Conservation (phyloP, 2,888 invertebrate species). For the Melieria omissa region DNA sequence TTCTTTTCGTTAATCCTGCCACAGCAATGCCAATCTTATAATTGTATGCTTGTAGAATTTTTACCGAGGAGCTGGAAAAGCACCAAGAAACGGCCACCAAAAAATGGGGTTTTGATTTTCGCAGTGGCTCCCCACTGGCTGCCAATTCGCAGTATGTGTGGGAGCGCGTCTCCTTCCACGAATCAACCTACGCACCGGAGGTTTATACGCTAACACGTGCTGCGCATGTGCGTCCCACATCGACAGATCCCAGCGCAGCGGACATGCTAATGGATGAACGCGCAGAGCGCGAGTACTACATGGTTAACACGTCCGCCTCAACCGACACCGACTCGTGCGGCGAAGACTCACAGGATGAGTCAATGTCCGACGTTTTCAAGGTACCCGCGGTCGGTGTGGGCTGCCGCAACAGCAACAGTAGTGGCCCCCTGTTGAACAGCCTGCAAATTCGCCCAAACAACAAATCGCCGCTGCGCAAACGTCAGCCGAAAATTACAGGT, state of each 20-base stretch:
- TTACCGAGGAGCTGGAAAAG: constrained; percentile 60
- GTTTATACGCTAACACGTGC: constrained; percentile 66
- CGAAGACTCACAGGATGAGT: constrained; percentile 64
- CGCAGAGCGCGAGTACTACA: constrained; percentile 60
- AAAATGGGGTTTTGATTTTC: constrained; percentile 67
- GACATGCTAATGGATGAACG: constrained; percentile 62
- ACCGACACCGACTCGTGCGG: constrained; percentile 60
- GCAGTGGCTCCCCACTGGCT: constrained; percentile 59
- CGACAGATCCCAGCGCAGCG: constrained; percentile 43
- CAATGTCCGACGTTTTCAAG: constrained; percentile 51
- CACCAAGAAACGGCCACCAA: constrained; percentile 73
- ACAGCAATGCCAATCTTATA: not conserved
- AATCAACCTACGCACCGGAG: constrained; percentile 60
- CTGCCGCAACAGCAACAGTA: constrained; percentile 13
- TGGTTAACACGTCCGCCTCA: constrained; percentile 46
- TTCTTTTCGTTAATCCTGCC: not conserved
- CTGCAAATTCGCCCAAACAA: constrained; percentile 26
- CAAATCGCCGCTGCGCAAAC: constrained; percentile 53
- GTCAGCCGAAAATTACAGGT: constrained; percentile 67
- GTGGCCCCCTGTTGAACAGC: constrained; percentile 34
- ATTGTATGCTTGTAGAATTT: constrained; percentile 48
- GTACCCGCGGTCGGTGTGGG: constrained; percentile 45
- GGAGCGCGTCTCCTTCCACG: constrained; percentile 63
- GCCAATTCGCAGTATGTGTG: constrained; percentile 59
- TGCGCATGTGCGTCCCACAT: constrained; percentile 61